Evolutionary conservation across 2,797 vertebrate genomes (phyloP).

Genomic region (Aeoliscus strigatus): DNA sequence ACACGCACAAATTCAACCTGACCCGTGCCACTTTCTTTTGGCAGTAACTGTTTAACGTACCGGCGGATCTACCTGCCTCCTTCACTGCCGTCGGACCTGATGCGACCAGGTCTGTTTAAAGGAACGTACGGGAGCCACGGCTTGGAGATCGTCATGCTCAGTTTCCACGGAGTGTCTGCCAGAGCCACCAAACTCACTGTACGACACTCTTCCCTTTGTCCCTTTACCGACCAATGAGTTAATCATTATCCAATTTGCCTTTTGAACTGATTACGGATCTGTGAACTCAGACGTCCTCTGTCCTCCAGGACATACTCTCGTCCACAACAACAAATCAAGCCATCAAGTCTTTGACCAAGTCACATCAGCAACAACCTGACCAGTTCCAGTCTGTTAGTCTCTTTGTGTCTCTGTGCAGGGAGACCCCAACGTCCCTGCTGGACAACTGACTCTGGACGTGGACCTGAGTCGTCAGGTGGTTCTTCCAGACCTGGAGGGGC

Average conservation of each 20-base stretch:
- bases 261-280: too few species aligned
- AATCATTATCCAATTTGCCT: too few species aligned
- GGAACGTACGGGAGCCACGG: conserved; percentile 97
- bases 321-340: too few species aligned
- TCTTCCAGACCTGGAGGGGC: conserved; percentile 84
- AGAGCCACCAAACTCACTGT: conserved; percentile 97
- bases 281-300: too few species aligned
- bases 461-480: conserved; percentile 83
- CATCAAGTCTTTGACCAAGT: too few species aligned
- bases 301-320: too few species aligned
- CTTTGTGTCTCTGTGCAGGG: conserved; percentile 84
- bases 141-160: conserved; percentile 96
- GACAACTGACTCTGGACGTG: conserved; percentile 90
- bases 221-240: not conserved
- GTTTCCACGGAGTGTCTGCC: conserved; percentile 85
- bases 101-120: conserved; percentile 93
- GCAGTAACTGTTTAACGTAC: conserved; percentile 97
- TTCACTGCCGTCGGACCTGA: conserved; percentile 79
- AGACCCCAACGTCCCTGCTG: conserved; percentile 96
- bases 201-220: conserved; percentile 43
- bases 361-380: too few species aligned
- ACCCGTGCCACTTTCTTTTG: conserved; percentile 7
- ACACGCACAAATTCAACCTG: too few species aligned
- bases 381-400: too few species aligned
- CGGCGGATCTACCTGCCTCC: conserved; percentile 96